These are phyloP conservation scores for Alitta virens DNA, from an alignment of 2,888 invertebrate species.

Conservation along the genomic window DNA sequence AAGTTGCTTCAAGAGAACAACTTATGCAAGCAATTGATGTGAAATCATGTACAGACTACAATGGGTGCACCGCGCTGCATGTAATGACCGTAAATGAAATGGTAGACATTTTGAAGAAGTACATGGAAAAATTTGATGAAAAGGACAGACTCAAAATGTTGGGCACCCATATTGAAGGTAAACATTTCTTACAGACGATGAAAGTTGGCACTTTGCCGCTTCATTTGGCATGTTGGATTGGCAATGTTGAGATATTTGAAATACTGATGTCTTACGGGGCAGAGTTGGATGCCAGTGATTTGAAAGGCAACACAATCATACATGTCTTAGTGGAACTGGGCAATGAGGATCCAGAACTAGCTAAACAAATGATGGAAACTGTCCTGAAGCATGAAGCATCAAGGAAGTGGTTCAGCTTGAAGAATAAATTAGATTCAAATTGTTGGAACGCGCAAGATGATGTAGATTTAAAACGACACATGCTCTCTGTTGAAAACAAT, in stretches of 20 bases:
- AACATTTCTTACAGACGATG: too few relatives aligned
- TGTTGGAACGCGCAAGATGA: not conserved
- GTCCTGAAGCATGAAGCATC: not conserved
- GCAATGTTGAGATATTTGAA: not conserved
- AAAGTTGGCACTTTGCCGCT: too few relatives aligned
- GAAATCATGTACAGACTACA: too few relatives aligned
- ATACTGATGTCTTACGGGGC: not conserved
- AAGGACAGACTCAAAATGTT: too few relatives aligned
- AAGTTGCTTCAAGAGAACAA: too few relatives aligned
- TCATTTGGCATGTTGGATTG: too few relatives aligned
- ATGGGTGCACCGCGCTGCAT: too few relatives aligned
- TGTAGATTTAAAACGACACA: not conserved
- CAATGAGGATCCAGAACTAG: not conserved
- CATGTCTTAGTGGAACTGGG: not conserved
- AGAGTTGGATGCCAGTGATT: not conserved
- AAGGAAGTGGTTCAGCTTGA: not conserved
- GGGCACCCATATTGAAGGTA: too few relatives aligned
- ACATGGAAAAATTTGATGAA: too few relatives aligned
- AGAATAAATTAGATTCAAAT: not conserved
- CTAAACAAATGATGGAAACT: not conserved
- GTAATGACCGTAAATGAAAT: too few relatives aligned
- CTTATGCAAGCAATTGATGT: too few relatives aligned
- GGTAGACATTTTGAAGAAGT: too few relatives aligned
- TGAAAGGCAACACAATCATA: not conserved
- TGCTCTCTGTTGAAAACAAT: not conserved